Base-by-base conservation (phyloP, 2,888 invertebrate species). In the Bimastos eiseni region DNA sequence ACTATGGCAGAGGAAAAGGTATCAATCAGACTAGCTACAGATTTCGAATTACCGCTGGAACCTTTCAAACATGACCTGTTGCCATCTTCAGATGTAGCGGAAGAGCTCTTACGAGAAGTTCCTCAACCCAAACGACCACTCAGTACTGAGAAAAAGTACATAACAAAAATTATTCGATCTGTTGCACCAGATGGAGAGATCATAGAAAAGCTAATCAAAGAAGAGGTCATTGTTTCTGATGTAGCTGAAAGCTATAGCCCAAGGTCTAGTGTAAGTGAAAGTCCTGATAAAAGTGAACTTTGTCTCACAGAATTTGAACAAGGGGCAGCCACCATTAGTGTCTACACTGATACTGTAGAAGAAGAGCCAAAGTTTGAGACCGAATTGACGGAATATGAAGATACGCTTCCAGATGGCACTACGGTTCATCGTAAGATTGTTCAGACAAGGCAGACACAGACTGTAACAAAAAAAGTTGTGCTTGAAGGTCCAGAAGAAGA, bases 371-470 rank as follows among this genome's bases (percentile, higher is more conserved):
- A 92, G 90, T 83, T 92, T 33, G 92, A 92, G 89, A 92, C 92
- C 19, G 92, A 92, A 30, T 91, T 92, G 21, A 90, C 92, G 90
- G 92, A 93, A 90, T 92, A 83, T 91, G 93, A 92, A 91, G 93
- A 92, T 91, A 91, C 88, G 37, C 91, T 91, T 90, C 93, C 93
- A 37, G 92, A 92, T 91, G 93, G 93, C 70, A 91, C 91, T 0
- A 90, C 91, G 83, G 91, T 93, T n/a, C 93, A 92, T 89, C 93
- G 92, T 44, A 93, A 92, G 83, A 92, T 94, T 13, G 93, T 94
- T 37, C 92, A 93, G 88, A 92, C 93, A 30, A 93, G 94, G 33
- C 92, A 92, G 86, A 93, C 93, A 6, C 94, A 94, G 88, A 93
- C 93, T 38, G 92, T 93, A 91, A 91, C 92, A 13, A 92, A 91